Evolutionary conservation across 92 coral and sea anemone species (phyloP), one percentile per base, ranked within the genome.

Genomic region (Chrysogorgia sp.): DNA sequence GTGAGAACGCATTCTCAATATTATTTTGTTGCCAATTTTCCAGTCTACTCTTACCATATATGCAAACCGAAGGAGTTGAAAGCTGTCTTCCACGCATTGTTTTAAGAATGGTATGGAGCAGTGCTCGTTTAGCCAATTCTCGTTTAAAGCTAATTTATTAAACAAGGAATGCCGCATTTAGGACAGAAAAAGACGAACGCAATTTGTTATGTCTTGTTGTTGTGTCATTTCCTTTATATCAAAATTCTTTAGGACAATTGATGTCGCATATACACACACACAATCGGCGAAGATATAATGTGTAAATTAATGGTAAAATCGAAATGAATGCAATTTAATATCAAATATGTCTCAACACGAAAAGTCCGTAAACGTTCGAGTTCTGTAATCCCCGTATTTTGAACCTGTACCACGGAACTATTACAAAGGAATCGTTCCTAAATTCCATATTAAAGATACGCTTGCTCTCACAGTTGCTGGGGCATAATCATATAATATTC

Each of bases 401-500:
- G 43, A 37, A 37, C 43, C 6, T 37, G 20, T 5, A 41, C 26
- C 41, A 3, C 20, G 6, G 31, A 1, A 19, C 32, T 40, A 28
- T 49, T 41, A 40, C 67, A 24, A n/a, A 19, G 13, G 28, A 32
- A 30, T 22, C 12, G 22, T 67, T 40, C 19, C 30, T 4, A 69
- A 47, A 69, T 69, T 69, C 76, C 72, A 65, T 4, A n/a, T 24
- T 4, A 59, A 59, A 0, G n/a, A n/a, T n/a, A n/a, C n/a, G n/a
- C n/a, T n/a, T n/a, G n/a, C n/a, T n/a, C n/a, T n/a, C n/a, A n/a
- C n/a, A n/a, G n/a, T n/a, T n/a, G n/a, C n/a, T n/a, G n/a, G n/a
- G n/a, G n/a, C n/a, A n/a, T n/a, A n/a, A n/a, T n/a, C n/a, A n/a
- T n/a, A n/a, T n/a, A 63, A 15, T 31, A 4, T 4, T 37, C 12